Conservation (phyloP, 2,113 vertebrate species). For the Rhinopomastus cyanomelas region DNA sequence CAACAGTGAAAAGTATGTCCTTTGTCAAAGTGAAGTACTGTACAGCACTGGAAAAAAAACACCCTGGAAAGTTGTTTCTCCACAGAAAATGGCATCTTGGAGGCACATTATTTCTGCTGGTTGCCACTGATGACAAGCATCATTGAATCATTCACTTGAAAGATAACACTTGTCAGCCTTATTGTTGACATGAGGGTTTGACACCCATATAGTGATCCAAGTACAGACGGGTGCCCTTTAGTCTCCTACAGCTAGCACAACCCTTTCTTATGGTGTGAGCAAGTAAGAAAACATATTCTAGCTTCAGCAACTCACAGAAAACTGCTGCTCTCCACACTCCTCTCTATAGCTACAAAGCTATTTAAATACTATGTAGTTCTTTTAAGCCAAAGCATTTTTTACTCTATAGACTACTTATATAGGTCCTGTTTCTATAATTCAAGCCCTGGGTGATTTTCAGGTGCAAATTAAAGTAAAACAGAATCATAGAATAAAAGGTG, state of each 20-base stretch:
- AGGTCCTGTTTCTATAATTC: background rate
- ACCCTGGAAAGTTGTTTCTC: background rate
- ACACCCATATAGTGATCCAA: background rate
- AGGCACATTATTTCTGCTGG: background rate
- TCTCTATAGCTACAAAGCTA: background rate
- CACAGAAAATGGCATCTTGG: background rate
- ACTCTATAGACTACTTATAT: background rate
- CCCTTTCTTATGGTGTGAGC: background rate
- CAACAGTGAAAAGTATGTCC: background rate
- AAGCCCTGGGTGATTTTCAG: background rate
- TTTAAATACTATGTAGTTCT: background rate
- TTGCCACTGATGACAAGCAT: background rate
- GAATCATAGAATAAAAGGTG: too few relatives aligned
- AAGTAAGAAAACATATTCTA: background rate
- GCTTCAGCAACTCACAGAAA: background rate
- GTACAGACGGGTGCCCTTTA: background rate
- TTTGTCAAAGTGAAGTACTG: background rate
- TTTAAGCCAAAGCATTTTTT: background rate
- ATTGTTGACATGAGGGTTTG: background rate
- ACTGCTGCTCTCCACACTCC: background rate
- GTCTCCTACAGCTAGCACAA: background rate
- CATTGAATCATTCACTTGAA: background rate
- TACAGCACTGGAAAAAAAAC: background rate
- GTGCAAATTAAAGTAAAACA: background rate
- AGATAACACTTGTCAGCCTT: background rate